Evolutionary conservation across 1,140 invertebrate species (phyloP), one percentile per base, ranked within the genome.

Genomic region (Antheraea pernyi): DNA sequence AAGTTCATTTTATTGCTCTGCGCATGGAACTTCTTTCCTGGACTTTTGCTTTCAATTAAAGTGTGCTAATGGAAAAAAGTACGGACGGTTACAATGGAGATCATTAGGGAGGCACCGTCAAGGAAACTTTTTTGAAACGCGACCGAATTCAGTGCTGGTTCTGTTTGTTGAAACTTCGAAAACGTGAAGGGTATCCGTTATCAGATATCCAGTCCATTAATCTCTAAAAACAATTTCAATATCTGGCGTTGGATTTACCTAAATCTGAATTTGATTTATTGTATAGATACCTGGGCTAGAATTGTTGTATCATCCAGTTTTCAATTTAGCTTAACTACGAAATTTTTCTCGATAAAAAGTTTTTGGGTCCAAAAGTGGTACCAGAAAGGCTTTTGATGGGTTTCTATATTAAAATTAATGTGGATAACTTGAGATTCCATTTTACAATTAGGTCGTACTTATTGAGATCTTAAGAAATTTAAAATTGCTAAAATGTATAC

Each of bases 41-140:
- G 70, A 74, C 68, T 78, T 78, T 78, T 75, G 77, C 70, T 73
- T 77, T 78, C 76, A 80, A 80, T 80, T 78, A 80, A 80, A 69
- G 59, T 68, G 70, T 78, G 76, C 72, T 80, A 80, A 81, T 78
- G 76, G 71, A 78, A 75, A 77, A 71, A 77, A 78, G 22, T 75
- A 74, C 72, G 74, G 75, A 69, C 64, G 66, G 18, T 63, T 74
- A 81, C 76, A 78, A 78, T 78, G 74, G 68, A 71, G 72, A 75
- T 78, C 79, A 72, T 81, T 81, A 81, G 79, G 70, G 36, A 19
- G 37, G 36, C 61, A 61, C 19, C 58, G 48, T 68, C 60, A 59
- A 19, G 53, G 71, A 73, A 77, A 79, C 68, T 76, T 77, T 79
- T 79, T 80, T 77, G 72, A 78, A 79, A 74, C 75, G 72, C 65